These are phyloP conservation scores for Drosophila saltans DNA, from an alignment of 1,140 invertebrate species.

Conservation along the genomic window DNA sequence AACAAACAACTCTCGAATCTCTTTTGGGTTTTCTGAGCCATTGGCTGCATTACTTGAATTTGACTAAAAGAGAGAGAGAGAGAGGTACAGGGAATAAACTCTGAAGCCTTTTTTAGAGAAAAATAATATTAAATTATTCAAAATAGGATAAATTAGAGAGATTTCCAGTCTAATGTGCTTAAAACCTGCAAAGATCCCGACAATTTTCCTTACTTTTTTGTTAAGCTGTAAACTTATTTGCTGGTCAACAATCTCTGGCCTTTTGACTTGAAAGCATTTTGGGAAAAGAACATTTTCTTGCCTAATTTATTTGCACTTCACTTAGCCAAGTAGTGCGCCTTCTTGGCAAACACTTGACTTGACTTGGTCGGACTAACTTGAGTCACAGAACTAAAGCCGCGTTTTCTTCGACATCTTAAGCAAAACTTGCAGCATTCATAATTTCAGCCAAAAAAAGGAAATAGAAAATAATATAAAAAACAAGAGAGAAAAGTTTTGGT, in stretches of 20 bases:
- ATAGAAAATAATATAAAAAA: slow-evolving; percentile 34
- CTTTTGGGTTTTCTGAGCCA: slow-evolving; percentile 43
- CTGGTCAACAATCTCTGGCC: slow-evolving; percentile 35
- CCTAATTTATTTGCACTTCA: slow-evolving; percentile 73
- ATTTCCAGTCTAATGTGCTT: not conserved
- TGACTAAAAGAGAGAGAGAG: not conserved
- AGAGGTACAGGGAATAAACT: not conserved
- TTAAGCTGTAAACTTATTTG: slow-evolving; percentile 29
- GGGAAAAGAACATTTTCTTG: slow-evolving; percentile 52
- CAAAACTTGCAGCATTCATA: slow-evolving; percentile 50
- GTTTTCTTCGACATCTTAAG: slow-evolving; percentile 44
- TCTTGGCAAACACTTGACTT: slow-evolving; percentile 49
- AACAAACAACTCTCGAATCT: slow-evolving; percentile 18
- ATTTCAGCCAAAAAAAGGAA: slow-evolving; percentile 33
- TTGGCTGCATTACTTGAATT: slow-evolving; percentile 46
- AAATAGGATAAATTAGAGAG: not conserved
- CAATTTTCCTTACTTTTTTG: not conserved
- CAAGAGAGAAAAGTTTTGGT: slow-evolving; percentile 50
- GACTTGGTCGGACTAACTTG: slow-evolving; percentile 16
- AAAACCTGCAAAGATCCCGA: not conserved
- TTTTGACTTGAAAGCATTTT: slow-evolving; percentile 54
- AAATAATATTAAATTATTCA: slow-evolving; percentile 17
- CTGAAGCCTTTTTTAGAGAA: not conserved
- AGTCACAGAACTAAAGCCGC: slow-evolving; percentile 18
- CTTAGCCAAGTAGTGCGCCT: slow-evolving; percentile 40